These are phyloP conservation scores for Hirundo rustica DNA, from an alignment of 2,797 vertebrate genomes.

Conservation along the genomic window DNA sequence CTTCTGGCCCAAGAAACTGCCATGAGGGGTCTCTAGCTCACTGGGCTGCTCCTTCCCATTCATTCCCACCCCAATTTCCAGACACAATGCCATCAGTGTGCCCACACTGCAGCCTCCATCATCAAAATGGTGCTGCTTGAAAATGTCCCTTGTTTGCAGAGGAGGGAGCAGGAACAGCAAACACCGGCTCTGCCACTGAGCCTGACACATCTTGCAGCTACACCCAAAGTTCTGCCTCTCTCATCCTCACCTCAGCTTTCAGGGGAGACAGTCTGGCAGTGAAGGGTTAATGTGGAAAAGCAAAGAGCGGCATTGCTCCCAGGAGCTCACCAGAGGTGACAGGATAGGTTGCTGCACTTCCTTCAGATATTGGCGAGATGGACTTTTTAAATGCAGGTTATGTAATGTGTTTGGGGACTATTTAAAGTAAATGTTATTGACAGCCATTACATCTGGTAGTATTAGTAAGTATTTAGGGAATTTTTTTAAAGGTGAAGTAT, in stretches of 20 bases:
- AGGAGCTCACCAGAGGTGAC: background rate
- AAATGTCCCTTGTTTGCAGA: background rate
- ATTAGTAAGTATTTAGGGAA: slow-evolving; percentile 65
- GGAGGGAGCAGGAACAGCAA: background rate
- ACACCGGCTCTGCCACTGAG: accelerated
- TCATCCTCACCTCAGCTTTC: background rate
- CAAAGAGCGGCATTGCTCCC: background rate
- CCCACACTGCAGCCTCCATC: background rate
- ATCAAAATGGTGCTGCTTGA: background rate
- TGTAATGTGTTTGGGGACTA: slow-evolving; percentile 54
- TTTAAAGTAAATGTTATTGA: slow-evolving; percentile 61
- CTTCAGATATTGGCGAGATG: background rate
- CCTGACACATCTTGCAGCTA: background rate
- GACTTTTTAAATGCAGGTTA: slow-evolving; percentile 25
- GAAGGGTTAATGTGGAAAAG: background rate
- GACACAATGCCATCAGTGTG: accelerated
- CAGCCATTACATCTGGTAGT: slow-evolving; percentile 39
- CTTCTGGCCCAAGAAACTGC: background rate
- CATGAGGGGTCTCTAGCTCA: accelerated
- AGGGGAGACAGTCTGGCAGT: background rate
- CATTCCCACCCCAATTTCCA: background rate
- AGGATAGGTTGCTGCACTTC: background rate
- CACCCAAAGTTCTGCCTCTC: background rate
- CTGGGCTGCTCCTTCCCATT: background rate
- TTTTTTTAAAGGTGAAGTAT: slow-evolving; percentile 61